A percentile compares a stretch with the other conserved stretches of the same genome.
Conservation (phyloP, 1,140 invertebrate genomes). For the Drosophila fuyamai region DNA sequence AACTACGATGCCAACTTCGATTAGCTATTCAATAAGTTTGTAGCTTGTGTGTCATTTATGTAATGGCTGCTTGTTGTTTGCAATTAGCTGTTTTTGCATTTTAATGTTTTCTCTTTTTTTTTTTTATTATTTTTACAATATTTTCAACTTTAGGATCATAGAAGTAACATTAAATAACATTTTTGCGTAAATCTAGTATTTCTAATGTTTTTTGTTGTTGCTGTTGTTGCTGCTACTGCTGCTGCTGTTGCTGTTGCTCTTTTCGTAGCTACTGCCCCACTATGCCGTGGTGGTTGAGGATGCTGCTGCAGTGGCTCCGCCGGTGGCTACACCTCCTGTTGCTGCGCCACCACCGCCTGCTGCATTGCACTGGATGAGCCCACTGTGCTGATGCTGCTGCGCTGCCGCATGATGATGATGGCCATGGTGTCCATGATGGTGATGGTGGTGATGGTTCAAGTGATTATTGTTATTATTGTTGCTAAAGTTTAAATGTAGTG, state of each 20-base stretch:
- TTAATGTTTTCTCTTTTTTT: constrained; percentile 32
- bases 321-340: constrained; percentile 6
- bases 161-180: constrained; percentile 84
- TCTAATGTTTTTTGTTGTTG: constrained; percentile 77
- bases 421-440: constrained; percentile 40
- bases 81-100: constrained; percentile 13
- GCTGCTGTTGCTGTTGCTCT: constrained; percentile 18
- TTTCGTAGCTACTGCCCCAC: constrained; percentile 38
- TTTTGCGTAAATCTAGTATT: constrained; percentile 82
- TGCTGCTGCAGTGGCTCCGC: constrained; percentile 42
- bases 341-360: constrained; percentile 38
- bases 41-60: constrained; percentile 24
- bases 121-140: constrained; percentile 81
- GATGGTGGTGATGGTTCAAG: constrained; percentile 66
- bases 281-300: constrained; percentile 67
- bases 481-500: constrained; percentile 82
- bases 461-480: constrained; percentile 83
- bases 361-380: constrained; percentile 81
- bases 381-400: constrained; percentile 59
- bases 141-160: constrained; percentile 84
- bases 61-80: constrained; percentile 28
- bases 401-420: constrained; percentile 42
- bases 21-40: constrained; percentile 36
- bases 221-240: constrained; percentile 37
- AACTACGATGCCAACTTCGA: constrained; percentile 54